Evolutionary conservation across 2,797 vertebrate genomes (phyloP), one percentile per base, ranked within the genome.

Genomic region (Acrocephalus scirpaceus): DNA sequence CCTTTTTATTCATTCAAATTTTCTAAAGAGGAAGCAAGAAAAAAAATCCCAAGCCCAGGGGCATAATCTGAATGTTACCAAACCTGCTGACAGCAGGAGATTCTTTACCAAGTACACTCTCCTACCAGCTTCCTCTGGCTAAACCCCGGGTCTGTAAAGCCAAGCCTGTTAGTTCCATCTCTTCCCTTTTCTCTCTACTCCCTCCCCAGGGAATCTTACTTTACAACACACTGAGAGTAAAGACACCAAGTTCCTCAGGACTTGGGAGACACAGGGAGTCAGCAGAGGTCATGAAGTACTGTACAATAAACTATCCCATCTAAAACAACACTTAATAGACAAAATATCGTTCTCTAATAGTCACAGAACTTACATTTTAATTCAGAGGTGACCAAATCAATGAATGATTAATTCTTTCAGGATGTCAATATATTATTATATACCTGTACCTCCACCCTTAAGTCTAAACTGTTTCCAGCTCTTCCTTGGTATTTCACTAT

Each of bases 1-100:
- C 90, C 94, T 90, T 86, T 72, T 83, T 86, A 80, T 70, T 91
- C 83, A 96, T 93, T 96, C 86, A 92, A 94, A 95, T 96, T 81
- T 91, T 86, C 80, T 90, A 9, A 83, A 95, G 87, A 95, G 66
- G 72, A 96, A 97, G 78, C 62, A 69, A 92, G 86, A 66, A 88
- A 92, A 95, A 82, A 94, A 96, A 95, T 82, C 48, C 83, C 81
- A 91, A 75, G 72, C 93, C 89, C 78, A 38, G 19, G 70, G 95
- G 91, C 85, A 90, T 1, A 23, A 91, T 86, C 54, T 88, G 34
- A 88, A 75, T 72, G 87, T 45, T 92, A 86, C 82, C 85, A 81
- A 92, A 95, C 87, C 85, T 86, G 82, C 82, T 81, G 75, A 75
- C 26, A 90, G 75, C 53, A 78, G 65, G 12, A 53, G 42, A 86